Evolutionary conservation across 1,140 invertebrate species (phyloP).

Genomic region (Leptinotarsa defecta): DNA sequence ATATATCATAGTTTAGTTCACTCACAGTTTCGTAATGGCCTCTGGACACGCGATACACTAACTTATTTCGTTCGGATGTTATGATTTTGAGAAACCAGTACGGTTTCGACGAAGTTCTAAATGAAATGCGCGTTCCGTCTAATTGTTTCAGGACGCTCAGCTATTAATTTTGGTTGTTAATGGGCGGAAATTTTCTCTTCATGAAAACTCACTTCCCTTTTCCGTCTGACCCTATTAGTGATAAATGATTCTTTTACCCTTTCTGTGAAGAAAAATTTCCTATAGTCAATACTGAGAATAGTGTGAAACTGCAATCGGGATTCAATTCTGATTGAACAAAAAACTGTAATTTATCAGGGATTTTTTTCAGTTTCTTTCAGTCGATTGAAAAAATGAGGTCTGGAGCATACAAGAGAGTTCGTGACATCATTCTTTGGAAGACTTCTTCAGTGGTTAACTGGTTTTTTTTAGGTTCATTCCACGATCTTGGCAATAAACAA

Average conservation of each 20-base stretch:
- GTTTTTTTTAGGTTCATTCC: no score
- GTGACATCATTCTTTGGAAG: no score
- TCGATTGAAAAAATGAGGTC: no score
- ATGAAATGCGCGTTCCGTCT: conserved; percentile 1
- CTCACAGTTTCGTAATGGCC: background rate
- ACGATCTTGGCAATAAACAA: no score
- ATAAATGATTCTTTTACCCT: background rate
- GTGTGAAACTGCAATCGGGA: no score
- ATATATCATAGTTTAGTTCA: conserved; percentile 9
- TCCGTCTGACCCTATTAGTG: background rate
- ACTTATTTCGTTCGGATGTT: conserved; percentile 1
- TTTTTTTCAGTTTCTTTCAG: no score
- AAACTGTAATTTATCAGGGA: no score
- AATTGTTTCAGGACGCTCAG: conserved; percentile 2
- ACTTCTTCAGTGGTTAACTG: no score
- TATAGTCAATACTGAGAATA: no score
- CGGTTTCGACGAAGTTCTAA: background rate
- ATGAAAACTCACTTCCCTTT: conserved; percentile 6
- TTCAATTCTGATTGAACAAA: no score
- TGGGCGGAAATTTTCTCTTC: conserved; percentile 2
- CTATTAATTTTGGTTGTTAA: conserved; percentile 9
- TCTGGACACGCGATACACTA: background rate
- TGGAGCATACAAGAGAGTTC: no score
- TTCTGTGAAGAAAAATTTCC: no score
- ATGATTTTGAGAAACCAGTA: conserved; percentile 3